phyloP scores from a whole-genome alignment of 2,113 vertebrate genomes.

The Saimiri boliviensis region DNA sequence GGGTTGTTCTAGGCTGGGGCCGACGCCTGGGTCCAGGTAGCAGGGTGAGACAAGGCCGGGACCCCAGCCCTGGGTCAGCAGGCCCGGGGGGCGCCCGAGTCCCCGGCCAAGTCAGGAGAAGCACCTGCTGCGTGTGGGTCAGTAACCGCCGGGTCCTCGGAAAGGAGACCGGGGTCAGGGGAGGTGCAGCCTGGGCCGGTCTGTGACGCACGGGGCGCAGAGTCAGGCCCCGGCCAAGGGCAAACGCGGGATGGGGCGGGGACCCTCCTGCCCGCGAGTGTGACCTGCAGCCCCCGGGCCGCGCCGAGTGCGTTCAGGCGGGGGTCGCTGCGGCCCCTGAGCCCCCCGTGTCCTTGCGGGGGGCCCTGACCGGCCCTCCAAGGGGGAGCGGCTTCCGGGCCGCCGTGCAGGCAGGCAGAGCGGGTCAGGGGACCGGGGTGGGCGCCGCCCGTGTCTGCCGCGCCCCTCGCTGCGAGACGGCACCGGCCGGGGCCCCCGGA shows the following conservation, averaged over 20 bases:
- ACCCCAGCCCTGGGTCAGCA: not conserved
- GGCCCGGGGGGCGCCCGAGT: not conserved
- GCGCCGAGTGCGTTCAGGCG: no score
- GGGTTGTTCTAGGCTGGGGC: no score
- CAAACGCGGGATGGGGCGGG: not conserved
- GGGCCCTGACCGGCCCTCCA: not conserved
- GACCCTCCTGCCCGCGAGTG: not conserved
- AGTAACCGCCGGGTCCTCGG: not conserved
- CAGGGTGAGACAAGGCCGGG: not conserved
- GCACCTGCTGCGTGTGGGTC: not conserved
- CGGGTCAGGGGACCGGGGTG: not conserved
- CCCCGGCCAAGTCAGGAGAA: no score
- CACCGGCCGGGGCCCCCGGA: not conserved
- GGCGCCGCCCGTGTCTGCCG: no score
- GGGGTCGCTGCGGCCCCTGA: rapidly evolving
- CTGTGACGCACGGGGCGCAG: not conserved
- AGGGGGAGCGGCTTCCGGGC: not conserved
- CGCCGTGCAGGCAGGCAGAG: rapidly evolving
- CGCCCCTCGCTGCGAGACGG: rapidly evolving
- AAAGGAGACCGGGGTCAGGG: not conserved
- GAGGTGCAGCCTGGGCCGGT: not conserved
- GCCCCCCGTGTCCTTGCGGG: not conserved
- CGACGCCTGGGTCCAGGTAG: not conserved
- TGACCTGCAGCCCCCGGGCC: not conserved
- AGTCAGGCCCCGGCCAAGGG: no score